Evolutionary conservation across 2,888 invertebrate genomes (phyloP), one percentile per base, ranked within the genome.

Genomic region (Odontocerum albicorne): DNA sequence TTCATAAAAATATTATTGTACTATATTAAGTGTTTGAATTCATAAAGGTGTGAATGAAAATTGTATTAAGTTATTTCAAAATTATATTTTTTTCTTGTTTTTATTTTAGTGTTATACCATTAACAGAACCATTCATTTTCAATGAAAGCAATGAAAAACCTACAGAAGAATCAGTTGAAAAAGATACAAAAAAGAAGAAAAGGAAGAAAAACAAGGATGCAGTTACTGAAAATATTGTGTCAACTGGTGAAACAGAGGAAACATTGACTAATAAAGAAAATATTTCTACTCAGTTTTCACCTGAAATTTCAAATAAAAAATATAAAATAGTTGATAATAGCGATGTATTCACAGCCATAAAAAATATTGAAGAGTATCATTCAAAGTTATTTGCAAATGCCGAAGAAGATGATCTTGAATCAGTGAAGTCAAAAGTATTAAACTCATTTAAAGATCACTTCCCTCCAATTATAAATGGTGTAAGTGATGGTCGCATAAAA

Each of bases 71-170:
- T n/a, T n/a, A n/a, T n/a, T n/a, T n/a, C n/a, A n/a, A n/a, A n/a
- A n/a, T n/a, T n/a, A n/a, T n/a, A n/a, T n/a, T n/a, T n/a, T n/a
- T 15, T 31, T 63, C 32, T 65, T 66, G 43, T 45, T 62, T 40
- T 55, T 66, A 19, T 55, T 61, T 66, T 66, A 64, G 46, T 57
- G 61, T 59, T 12, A 49, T 40, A 8, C 56, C 49, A 31, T 35
- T 54, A 20, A 16, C 39, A 27, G 27, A 49, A 55, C 17, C 54
- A 22, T 54, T 64, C 43, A 27, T 54, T 39, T 59, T 63, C 33
- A 54, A 56, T 39, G 38, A 55, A 10, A 55, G 60, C 15, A 58
- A 62, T 33, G 43, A 31, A 13, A 21, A 33, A 32, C 16, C 45
- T 27, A 27, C 15, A 7, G 50, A 57, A n/a, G 55, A 51, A 47